A percentile compares a stretch with the other conserved stretches of the same genome.
Evolutionary conservation across 2,113 vertebrate species (phyloP).

Genomic region (Tursiops truncatus): DNA sequence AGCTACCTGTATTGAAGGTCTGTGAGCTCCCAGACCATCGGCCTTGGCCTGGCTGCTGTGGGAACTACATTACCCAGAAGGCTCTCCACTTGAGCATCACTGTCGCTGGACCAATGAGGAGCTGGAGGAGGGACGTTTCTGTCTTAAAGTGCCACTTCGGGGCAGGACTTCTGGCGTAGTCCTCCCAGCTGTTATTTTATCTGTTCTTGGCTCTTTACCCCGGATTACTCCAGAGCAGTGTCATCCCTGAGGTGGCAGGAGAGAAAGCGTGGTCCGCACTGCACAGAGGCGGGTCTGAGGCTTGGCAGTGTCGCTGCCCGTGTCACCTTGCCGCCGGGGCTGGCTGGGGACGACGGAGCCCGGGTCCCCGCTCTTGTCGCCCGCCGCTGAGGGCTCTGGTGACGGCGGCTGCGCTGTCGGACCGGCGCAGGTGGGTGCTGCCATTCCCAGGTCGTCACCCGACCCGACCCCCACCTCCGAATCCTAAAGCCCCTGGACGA

Average conservation of each 20-base stretch:
- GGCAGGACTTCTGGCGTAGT: background rate
- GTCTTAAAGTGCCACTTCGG: rapidly evolving
- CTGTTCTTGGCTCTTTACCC: background rate
- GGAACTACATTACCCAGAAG: background rate
- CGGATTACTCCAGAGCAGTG: background rate
- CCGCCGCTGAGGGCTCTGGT: background rate
- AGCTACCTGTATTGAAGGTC: background rate
- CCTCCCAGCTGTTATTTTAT: background rate
- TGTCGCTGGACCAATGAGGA: background rate
- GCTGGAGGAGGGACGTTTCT: rapidly evolving
- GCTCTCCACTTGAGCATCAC: rapidly evolving
- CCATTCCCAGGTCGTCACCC: background rate
- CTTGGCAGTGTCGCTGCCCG: rapidly evolving
- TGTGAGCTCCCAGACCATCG: no score
- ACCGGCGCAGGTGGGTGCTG: background rate
- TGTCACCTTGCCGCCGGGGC: background rate
- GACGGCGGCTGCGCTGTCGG: background rate
- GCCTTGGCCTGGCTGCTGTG: rapidly evolving
- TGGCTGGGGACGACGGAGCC: background rate
- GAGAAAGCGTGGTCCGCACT: background rate
- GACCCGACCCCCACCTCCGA: background rate
- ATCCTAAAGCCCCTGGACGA: background rate
- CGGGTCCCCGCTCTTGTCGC: rapidly evolving
- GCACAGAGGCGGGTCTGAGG: background rate
- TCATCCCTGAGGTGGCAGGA: no score